Base-by-base conservation (phyloP, 1,140 invertebrate genomes). In the Hirudo medicinalis region DNA sequence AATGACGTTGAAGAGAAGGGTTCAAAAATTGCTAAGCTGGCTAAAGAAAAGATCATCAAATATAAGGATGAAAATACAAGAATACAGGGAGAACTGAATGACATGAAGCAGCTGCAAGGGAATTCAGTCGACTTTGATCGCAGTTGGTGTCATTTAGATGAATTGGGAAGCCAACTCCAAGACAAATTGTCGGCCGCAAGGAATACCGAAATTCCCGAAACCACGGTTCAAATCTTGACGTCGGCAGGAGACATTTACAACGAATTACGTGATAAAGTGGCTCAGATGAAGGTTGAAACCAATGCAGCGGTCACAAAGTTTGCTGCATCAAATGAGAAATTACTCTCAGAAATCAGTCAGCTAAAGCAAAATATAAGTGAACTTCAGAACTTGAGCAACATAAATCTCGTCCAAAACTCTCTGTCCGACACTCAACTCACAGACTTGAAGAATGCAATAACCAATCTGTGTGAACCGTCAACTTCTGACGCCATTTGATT, bases 41-140 rank as follows among this genome's bases (percentile, higher is more conserved):
- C 69, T 20, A 70, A 70, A 70, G 69, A 70, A 49, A 70, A 70
- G 69, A 25, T 70, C 43, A 25, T 70, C 19, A 70, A 70, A 29
- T 70, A 70, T 36, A 70, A 53, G 53, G 69, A 43, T 15, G 69
- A 70, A 29, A 49, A 36, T 22, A 22, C 27, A n/a, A 54, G 22
- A 49, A 54, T 54, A 29, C 69, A 70, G 49, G 32, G 49, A 4
- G 69, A 70, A 49, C 49, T 70, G 6, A 29, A 54, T 53, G 49
- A 70, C 53, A 54, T 54, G 20, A 70, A 53, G 43, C 15, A 54
- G n/a, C n/a, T n/a, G 4, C n/a, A 36, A 0, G 69, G 19, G 2
- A 49, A 25, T 22, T 43, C 67, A 8, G 67, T 15, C n/a, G 69
- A 70, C 20, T 36, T 25, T 13, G 69, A 25, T 8, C 32, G 17